Evolutionary conservation across 1,140 invertebrate species (phyloP).

Genomic region (Scaptomyza hsui): DNA sequence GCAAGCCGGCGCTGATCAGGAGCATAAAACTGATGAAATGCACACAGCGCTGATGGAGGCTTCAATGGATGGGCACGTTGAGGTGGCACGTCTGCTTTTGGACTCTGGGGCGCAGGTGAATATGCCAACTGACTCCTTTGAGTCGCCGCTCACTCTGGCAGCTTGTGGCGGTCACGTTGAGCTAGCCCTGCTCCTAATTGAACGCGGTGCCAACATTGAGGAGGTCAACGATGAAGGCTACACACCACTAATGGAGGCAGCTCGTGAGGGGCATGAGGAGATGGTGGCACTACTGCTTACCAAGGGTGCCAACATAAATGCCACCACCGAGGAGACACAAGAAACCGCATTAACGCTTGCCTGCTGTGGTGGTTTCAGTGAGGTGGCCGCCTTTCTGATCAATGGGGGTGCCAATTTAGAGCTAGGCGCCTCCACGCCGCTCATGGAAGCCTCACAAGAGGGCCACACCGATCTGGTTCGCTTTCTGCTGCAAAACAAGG

Average conservation of each 20-base stretch:
- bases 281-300: constrained; percentile 97
- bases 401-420: constrained; percentile 98
- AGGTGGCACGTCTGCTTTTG: constrained; percentile 95
- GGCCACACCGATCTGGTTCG: constrained; percentile 97
- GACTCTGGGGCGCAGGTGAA: constrained; percentile 99
- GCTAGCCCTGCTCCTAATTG: constrained; percentile 96
- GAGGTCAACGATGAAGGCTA: constrained; percentile 99
- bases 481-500: constrained; percentile 92
- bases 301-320: constrained; percentile 98
- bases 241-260: constrained; percentile 99
- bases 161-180: constrained; percentile 99
- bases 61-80: constrained; percentile 99
- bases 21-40: constrained; percentile 99
- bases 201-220: constrained; percentile 98
- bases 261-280: constrained; percentile 98
- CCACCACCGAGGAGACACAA: constrained; percentile 98
- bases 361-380: constrained; percentile 98
- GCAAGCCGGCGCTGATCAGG: constrained; percentile 96
- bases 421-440: constrained; percentile 96
- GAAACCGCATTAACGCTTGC: constrained; percentile 98
- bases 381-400: constrained; percentile 98
- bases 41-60: constrained; percentile 99
- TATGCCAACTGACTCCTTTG: constrained; percentile 99
- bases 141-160: constrained; percentile 98
- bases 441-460: constrained; percentile 99